These are phyloP conservation scores for Phrynocephalus guinanensis DNA, from an alignment of 2,797 vertebrate species.

Conservation along the genomic window DNA sequence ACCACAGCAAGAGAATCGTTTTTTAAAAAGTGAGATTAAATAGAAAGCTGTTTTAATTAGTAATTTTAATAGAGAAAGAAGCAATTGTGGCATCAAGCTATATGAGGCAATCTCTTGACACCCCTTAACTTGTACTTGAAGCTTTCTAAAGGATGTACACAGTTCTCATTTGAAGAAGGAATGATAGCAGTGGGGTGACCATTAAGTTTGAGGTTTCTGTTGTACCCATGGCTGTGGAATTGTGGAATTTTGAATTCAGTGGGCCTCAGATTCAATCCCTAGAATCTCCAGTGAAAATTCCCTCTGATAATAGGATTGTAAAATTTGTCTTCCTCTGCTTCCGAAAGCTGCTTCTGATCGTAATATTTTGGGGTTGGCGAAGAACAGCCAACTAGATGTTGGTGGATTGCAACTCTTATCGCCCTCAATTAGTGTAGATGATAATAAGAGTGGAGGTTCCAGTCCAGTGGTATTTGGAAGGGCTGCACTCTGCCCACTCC, in stretches of 20 bases:
- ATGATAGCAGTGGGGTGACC: background rate
- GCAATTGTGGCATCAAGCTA: background rate
- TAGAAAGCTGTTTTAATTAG: conserved; percentile 43
- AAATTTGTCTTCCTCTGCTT: background rate
- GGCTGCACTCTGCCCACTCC: too few relatives aligned
- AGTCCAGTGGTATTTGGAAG: too few relatives aligned
- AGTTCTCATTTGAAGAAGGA: background rate
- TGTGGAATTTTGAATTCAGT: background rate
- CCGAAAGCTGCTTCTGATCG: background rate
- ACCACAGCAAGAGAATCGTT: background rate
- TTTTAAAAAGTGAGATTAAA: conserved; percentile 41
- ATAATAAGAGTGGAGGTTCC: too few relatives aligned
- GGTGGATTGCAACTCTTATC: too few relatives aligned
- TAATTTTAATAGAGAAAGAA: background rate
- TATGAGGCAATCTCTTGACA: background rate
- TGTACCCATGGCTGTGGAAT: background rate
- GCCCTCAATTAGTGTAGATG: too few relatives aligned
- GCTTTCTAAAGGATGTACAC: background rate
- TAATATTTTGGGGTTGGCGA: background rate
- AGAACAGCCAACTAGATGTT: too few relatives aligned
- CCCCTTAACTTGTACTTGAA: background rate
- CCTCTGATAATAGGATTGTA: background rate
- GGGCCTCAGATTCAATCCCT: background rate
- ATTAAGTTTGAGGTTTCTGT: background rate
- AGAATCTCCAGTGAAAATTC: background rate